Conservation (phyloP, 2,797 vertebrate species). For the Sebastes oblongus region DNA sequence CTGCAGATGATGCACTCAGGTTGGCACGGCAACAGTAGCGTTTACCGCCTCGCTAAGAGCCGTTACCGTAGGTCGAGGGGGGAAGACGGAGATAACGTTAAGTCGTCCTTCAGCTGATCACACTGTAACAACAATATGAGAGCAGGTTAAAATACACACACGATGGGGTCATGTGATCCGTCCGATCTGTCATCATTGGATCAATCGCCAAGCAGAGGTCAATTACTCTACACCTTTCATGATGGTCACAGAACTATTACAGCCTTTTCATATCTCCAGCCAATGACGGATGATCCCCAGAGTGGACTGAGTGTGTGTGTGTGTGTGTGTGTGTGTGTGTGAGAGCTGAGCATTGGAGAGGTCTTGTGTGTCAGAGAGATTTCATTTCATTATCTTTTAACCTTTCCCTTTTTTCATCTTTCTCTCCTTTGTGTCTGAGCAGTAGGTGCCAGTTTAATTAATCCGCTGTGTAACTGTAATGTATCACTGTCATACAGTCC, state of each 20-base stretch:
- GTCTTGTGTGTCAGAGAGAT: neutral
- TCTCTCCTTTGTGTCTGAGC: neutral
- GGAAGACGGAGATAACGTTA: neutral
- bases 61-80: fast-evolving
- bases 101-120: conserved; percentile 21
- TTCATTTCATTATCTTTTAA: conserved; percentile 26
- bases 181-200: conserved; percentile 30
- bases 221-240: conserved; percentile 41
- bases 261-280: conserved; percentile 25
- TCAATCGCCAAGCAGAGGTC: conserved; percentile 46
- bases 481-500: conserved; percentile 15
- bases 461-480: conserved; percentile 9
- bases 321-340: neutral
- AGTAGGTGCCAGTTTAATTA: conserved; percentile 31
- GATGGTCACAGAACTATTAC: conserved; percentile 37
- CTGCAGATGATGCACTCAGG: conserved; percentile 23
- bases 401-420: neutral
- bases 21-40: neutral
- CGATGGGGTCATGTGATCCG: neutral
- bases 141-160: neutral
- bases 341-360: neutral
- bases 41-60: neutral
- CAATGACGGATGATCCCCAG: conserved; percentile 26
- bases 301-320: neutral
- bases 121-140: neutral